A percentile compares a stretch with the other conserved stretches of the same genome.
These are phyloP conservation scores for Lepidurus couesii DNA, from an alignment of 1,140 invertebrate genomes.

Conservation along the genomic window DNA sequence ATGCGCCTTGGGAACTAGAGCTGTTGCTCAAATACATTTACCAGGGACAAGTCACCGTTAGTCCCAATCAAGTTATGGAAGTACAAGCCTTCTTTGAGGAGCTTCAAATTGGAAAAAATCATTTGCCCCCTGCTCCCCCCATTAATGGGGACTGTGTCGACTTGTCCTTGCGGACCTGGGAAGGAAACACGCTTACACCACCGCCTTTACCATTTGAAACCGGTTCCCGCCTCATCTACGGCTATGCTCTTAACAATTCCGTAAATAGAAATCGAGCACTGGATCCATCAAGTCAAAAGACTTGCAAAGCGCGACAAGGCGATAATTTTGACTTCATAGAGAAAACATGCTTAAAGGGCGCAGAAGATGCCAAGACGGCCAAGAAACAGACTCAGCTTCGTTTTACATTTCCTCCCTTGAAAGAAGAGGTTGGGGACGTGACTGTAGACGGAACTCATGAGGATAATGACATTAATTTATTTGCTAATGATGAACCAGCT, in stretches of 20 bases:
- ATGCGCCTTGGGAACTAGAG: not conserved
- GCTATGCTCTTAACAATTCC: not conserved
- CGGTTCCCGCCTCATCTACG: not conserved
- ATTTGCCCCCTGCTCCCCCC: not conserved
- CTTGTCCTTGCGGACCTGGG: not conserved
- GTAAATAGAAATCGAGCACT: not conserved
- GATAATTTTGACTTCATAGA: not conserved
- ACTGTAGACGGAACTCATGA: not conserved
- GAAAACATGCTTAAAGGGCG: not conserved
- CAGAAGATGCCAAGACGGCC: not conserved
- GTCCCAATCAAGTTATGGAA: not conserved
- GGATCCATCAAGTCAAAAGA: not conserved
- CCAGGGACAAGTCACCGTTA: not conserved
- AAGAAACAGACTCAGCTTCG: not conserved
- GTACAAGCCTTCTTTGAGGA: not conserved
- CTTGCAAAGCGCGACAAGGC: not conserved
- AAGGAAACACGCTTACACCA: not conserved
- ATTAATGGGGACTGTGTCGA: not conserved
- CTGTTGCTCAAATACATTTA: not conserved
- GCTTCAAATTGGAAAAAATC: not conserved
- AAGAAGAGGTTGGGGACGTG: not conserved
- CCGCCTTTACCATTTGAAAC: not conserved
- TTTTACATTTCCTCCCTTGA: not conserved
- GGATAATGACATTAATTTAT: not conserved
- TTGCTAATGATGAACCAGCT: not conserved